Evolutionary conservation across 2,113 vertebrate genomes (phyloP), one percentile per base, ranked within the genome.

Genomic region (Terrapene triunguis): DNA sequence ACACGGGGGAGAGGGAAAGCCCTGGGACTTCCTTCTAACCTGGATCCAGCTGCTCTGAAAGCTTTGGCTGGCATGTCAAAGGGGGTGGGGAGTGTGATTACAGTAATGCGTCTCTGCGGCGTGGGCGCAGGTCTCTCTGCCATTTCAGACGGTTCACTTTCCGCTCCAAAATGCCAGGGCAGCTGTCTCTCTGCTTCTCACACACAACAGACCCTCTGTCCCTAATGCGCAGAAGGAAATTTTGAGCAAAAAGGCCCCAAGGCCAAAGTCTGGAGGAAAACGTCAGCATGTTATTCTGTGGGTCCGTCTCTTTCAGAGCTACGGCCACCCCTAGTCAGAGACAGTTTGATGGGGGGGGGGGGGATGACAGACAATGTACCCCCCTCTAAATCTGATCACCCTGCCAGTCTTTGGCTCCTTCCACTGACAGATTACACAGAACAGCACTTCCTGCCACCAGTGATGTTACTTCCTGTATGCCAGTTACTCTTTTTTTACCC

Each of bases 131-230:
- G 91, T 55, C 83, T 81, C 0, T 4, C 51, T 0, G 1, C 89
- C 22, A 79, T 81, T 83, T 80, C 79, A 42, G n/a, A 79, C 72
- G 89, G 65, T 80, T 65, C 87, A 79, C 9, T 59, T 81, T 55
- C 86, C 80, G 53, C 24, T 88, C 87, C 1, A 1, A 59, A 91
- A 74, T 91, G 81, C 89, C 83, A 29, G 65, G 35, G 76, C 89
- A 96, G 62, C 32, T 90, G 91, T 83, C 59, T 88, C 90, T 4
- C 0, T 0, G 5, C 72, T 65, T 78, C 4, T 2, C 1, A 1
- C 0, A 1, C 53, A 95, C 96, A 96, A 92, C 38, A 3, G 85
- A 42, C 85, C 87, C 92, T 97, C 96, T 98, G 96, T 98, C 91
- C 72, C 1, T 0, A 8, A 13, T 38, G 35, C 83, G 91, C 93